Base-by-base conservation (phyloP, 1,140 invertebrate species). In the Copidosoma floridanum region DNA sequence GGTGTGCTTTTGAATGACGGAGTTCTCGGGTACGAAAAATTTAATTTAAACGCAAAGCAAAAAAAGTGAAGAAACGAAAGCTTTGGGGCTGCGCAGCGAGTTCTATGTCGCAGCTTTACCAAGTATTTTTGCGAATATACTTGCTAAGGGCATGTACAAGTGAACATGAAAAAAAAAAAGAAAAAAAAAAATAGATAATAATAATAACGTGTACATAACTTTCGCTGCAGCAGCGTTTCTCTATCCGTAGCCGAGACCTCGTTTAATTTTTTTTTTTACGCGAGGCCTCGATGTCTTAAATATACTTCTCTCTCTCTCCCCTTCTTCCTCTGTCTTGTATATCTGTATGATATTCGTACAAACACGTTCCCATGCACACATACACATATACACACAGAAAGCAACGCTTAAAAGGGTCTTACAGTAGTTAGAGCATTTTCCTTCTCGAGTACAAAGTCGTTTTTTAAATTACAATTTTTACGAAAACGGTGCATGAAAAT, bases 401-500 rank as follows among this genome's bases (percentile, higher is more conserved):
- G 26, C 35, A 27, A 32, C 6, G 7, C 5, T 18, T 27, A 5
- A 50, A 40, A 59, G 52, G 57, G 57, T 38, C 46, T 50, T 59
- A 52, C 52, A 48, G 57, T 32, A 52, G 48, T 59, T 59, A 41
- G 57, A 59, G 47, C 29, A 20, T 43, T 44, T 59, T 59, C 57
- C 37, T 59, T 59, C 40, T 8, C 50, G 29, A 59, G 57, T 46
- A 59, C 48, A 59, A 59, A 53, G 48, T 52, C 40, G n/a, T 46
- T 52, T 59, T 51, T 59, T 40, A 35, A 59, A 59, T 52, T 59
- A 18, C 57, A 24, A 52, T 44, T 52, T 52, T 52, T 32, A 44
- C 47, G 46, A 16, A 32, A 20, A 51, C 16, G 18, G 20, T 11
- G 7, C 18, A 11, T 29, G 6, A 47, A 8, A 3, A 47, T 26